Conservation (phyloP, 2,797 vertebrate species). For the Micropoecilia bifurca region DNA sequence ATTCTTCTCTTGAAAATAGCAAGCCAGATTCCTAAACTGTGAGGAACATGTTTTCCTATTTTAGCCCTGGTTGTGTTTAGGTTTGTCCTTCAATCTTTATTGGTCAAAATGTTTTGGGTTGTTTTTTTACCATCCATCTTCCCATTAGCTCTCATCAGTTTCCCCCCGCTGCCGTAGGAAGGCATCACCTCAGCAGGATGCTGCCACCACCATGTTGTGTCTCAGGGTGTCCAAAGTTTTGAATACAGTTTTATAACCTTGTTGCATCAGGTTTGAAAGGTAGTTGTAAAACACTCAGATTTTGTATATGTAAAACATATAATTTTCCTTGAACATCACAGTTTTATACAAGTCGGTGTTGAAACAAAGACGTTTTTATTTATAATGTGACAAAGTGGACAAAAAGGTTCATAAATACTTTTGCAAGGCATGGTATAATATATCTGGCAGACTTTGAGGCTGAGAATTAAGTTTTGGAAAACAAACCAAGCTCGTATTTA, state of each 20-base stretch:
- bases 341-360: neutral
- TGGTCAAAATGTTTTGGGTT: neutral
- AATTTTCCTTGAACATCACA: neutral
- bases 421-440: conserved; percentile 23
- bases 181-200: neutral
- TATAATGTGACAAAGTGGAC: neutral
- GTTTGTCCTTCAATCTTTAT: neutral
- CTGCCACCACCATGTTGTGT: too few relatives aligned
- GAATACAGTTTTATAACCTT: neutral
- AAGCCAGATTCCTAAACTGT: neutral
- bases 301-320: neutral
- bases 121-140: neutral
- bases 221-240: neutral
- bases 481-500: conserved; percentile 72
- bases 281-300: neutral
- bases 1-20: neutral
- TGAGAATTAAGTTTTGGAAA: conserved; percentile 62
- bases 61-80: neutral
- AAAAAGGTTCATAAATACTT: neutral
- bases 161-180: neutral
- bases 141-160: neutral
- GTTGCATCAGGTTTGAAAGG: neutral
- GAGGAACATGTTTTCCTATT: neutral
- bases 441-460: conserved; percentile 59
- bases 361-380: too few relatives aligned